Evolutionary conservation across 2,797 vertebrate species (phyloP).

Genomic region (Sebastes steindachneri): DNA sequence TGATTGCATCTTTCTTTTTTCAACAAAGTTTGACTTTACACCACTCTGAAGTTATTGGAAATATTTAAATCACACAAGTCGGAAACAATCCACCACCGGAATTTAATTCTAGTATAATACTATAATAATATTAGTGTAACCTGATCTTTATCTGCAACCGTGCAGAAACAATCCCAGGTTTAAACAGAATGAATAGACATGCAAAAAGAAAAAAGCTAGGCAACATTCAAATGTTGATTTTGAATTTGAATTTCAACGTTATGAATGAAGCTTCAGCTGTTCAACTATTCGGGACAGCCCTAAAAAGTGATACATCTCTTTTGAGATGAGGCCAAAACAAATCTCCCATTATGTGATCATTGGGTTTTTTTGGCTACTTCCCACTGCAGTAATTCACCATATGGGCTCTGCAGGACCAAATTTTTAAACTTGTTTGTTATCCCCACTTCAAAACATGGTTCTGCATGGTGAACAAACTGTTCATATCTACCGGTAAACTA

Average conservation of each 20-base stretch:
- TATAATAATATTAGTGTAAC: neutral
- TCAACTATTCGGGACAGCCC: neutral
- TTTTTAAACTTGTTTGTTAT: neutral
- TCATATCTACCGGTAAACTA: neutral
- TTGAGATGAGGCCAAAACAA: neutral
- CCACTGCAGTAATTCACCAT: neutral
- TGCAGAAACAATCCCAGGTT: neutral
- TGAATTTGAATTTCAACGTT: rapidly evolving
- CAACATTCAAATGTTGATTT: neutral
- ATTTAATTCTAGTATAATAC: neutral
- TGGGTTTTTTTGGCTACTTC: neutral
- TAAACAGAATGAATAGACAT: neutral
- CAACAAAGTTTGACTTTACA: too few relatives aligned
- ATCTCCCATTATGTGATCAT: neutral
- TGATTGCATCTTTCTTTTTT: too few relatives aligned
- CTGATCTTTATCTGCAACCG: neutral
- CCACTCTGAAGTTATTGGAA: neutral
- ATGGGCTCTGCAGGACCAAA: neutral
- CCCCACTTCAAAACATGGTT: neutral
- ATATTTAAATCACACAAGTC: neutral
- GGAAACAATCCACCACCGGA: neutral
- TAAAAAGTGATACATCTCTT: neutral
- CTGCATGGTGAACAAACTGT: neutral
- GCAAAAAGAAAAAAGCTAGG: neutral
- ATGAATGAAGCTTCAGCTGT: neutral